Conservation (phyloP, 1,140 invertebrate genomes). For the Aphidius gifuensis region DNA sequence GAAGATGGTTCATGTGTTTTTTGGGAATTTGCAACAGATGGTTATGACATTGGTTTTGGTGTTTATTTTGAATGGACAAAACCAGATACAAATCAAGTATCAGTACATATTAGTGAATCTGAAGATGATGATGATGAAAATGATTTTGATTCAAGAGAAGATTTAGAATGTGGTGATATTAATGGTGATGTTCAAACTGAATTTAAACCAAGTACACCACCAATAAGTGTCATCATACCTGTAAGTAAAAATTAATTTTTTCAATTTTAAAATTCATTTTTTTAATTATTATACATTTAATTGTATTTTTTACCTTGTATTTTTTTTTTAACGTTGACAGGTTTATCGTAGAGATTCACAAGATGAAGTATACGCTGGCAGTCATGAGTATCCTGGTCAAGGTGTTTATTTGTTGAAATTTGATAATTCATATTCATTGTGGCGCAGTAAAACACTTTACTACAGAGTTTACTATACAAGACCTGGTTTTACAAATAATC, state of each 20-base stretch:
- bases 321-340: constrained; percentile 49
- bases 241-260: constrained; percentile 36
- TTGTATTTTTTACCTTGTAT: constrained; percentile 4
- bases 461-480: constrained; percentile 97
- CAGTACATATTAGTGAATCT: constrained; percentile 86
- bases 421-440: constrained; percentile 98
- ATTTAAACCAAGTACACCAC: constrained; percentile 43
- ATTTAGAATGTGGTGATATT: constrained; percentile 52
- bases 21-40: constrained; percentile 99
- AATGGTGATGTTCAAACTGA: constrained; percentile 38
- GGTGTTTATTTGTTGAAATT: constrained; percentile 98
- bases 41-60: constrained; percentile 98
- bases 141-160: constrained; percentile 69
- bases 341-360: constrained; percentile 95
- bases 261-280: constrained; percentile 15
- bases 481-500: constrained; percentile 39
- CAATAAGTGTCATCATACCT: constrained; percentile 51
- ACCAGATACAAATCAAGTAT: constrained; percentile 77
- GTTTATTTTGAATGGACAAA: constrained; percentile 98
- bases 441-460: constrained; percentile 98
- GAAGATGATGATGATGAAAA: constrained; percentile 85
- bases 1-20: constrained; percentile 91
- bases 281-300: constrained; percentile 11
- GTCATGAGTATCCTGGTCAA: constrained; percentile 92
- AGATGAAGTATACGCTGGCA: constrained; percentile 95